Conservation (phyloP, 2,113 vertebrate genomes). For the Tachuris rubrigastra region DNA sequence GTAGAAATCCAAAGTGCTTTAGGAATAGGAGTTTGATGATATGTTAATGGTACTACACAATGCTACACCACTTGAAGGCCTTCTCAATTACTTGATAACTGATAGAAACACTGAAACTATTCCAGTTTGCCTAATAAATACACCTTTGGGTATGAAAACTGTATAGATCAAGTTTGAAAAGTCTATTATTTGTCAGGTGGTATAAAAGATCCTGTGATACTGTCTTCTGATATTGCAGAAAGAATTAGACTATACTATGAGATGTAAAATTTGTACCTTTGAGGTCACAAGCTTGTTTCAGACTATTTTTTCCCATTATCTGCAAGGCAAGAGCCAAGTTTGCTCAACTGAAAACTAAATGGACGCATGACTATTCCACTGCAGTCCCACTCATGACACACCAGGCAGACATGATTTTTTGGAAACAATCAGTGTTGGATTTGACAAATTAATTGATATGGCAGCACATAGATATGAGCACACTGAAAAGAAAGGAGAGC, state of each 20-base stretch:
- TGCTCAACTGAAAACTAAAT: not conserved
- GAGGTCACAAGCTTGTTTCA: not conserved
- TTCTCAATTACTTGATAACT: not conserved
- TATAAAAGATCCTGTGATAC: not conserved
- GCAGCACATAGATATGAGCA: not conserved
- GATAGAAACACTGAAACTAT: not conserved
- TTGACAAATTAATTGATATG: not conserved
- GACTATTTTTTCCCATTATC: not conserved
- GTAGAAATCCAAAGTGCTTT: not conserved
- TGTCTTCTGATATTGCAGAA: not conserved
- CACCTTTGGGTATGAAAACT: not conserved
- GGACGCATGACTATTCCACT: not conserved
- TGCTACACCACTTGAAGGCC: not conserved
- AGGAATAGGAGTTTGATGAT: not conserved
- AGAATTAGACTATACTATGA: not conserved
- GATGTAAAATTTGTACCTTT: not conserved
- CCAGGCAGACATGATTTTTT: not conserved
- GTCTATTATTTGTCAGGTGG: not conserved
- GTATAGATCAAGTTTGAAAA: not conserved
- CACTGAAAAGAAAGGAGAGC: not conserved
- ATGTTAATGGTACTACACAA: not conserved
- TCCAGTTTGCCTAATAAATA: not conserved
- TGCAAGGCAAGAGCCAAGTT: not conserved
- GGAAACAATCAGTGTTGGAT: not conserved
- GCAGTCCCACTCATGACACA: not conserved